Evolutionary conservation across 1,140 invertebrate species (phyloP).

Genomic region (Solenopsis fugax): DNA sequence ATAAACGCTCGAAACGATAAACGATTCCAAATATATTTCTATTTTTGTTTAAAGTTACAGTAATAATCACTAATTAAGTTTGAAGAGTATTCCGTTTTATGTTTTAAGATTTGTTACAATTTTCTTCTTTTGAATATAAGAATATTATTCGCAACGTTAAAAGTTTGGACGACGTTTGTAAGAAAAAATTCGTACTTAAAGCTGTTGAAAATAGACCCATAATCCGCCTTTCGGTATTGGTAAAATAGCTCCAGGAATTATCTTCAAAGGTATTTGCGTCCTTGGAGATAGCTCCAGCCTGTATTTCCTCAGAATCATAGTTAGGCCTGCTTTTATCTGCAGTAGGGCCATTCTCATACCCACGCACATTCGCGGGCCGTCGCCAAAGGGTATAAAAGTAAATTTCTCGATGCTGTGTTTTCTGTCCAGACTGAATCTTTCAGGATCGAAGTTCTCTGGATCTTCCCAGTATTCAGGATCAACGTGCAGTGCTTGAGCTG

Average conservation of each 20-base stretch:
- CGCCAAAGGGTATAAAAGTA: slow-evolving; percentile 87
- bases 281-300: not conserved
- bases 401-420: slow-evolving; percentile 52
- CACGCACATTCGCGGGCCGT: slow-evolving; percentile 88
- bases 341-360: slow-evolving; percentile 79
- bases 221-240: not conserved
- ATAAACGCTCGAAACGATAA: no score
- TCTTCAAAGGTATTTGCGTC: slow-evolving; percentile 13
- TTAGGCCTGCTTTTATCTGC: slow-evolving; percentile 65
- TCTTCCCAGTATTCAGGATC: slow-evolving; percentile 88
- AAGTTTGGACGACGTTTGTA: not conserved
- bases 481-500: slow-evolving; percentile 79
- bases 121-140: not conserved
- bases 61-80: not conserved
- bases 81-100: not conserved
- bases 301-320: not conserved
- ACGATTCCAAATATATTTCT: no score
- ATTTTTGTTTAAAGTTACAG: no score
- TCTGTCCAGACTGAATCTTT: slow-evolving; percentile 86
- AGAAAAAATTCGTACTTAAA: not conserved
- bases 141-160: not conserved
- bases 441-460: slow-evolving; percentile 89
- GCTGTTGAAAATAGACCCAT: not conserved
- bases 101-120: not conserved
- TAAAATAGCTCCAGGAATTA: not conserved